Evolutionary conservation across 2,797 vertebrate species (phyloP).

Genomic region (Sebastes elongatus): DNA sequence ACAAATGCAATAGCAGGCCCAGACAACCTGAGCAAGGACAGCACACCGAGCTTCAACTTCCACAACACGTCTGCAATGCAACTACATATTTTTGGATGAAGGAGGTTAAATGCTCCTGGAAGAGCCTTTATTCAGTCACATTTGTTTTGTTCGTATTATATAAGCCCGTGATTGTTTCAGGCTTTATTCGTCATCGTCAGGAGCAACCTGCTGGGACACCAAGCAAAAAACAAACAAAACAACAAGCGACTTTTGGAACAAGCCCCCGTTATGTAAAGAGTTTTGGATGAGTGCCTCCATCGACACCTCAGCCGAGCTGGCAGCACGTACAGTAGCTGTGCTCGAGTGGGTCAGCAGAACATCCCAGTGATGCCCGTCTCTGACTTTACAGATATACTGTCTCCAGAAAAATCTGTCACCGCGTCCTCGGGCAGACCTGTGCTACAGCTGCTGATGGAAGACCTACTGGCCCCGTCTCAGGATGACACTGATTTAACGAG

Average conservation of each 20-base stretch:
- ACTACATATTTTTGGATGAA: neutral
- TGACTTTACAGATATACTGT: slow-evolving; percentile 9
- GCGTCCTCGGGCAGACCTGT: neutral
- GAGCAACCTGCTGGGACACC: neutral
- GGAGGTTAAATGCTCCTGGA: neutral
- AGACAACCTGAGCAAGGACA: slow-evolving; percentile 3
- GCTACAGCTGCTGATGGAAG: slow-evolving; percentile 27
- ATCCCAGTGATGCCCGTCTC: neutral
- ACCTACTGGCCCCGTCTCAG: neutral
- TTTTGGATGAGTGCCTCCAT: slow-evolving; percentile 17
- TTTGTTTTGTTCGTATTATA: slow-evolving; percentile 1
- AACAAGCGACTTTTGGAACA: slow-evolving; percentile 14
- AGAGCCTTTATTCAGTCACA: neutral
- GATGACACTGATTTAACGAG: slow-evolving; percentile 34
- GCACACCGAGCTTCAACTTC: neutral
- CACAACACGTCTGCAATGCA: neutral
- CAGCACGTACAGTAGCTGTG: neutral
- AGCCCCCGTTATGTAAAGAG: slow-evolving; percentile 12
- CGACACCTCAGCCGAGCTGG: neutral
- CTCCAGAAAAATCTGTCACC: neutral
- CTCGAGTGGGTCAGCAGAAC: neutral
- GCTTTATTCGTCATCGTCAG: neutral
- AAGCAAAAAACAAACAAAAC: neutral
- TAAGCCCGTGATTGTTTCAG: slow-evolving; percentile 11
- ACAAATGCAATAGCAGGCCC: neutral